Base-by-base conservation (phyloP, 2,113 vertebrate species). In the Larimichthys polyactis region DNA sequence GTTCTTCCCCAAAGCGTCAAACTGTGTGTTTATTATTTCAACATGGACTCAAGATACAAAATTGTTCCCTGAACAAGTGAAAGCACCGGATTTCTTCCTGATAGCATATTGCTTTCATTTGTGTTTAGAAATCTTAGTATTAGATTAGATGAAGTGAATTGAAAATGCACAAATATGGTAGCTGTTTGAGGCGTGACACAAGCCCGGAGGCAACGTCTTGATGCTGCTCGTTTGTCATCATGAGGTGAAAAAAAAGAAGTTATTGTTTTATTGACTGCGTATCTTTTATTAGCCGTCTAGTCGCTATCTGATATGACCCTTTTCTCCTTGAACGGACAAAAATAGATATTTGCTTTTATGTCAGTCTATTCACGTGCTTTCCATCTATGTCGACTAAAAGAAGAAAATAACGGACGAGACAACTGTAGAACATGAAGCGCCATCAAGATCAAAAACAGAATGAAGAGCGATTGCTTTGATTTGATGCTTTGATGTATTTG, bases 121-220 rank as follows among this genome's bases (percentile, higher is more conserved):
- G 51, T 60, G 52, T 66, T 32, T 32, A 58, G 52, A 32, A 62
- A 17, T 5, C 16, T 48, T 32, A 60, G 71, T 51, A 54, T 65
- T 46, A 15, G 20, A 67, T 72, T 59, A 52, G 24, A 63, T 48
- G 11, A 20, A 15, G 9, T 40, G 7, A 64, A 16, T 20, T 54
- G n/a, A 60, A 79, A 60, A 71, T 19, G 14, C 29, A 24, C 19
- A 32, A 67, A 86, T 60, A 43, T 40, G 40, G 40, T n/a, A n/a
- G 36, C 63, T 64, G 22, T 79, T 58, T 82, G 43, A 78, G 64
- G 67, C 75, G 32, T 65, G 46, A 86, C 55, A 71, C 36, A 60
- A 66, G 43, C 73, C 70, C 73, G 62, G 78, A 77, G 72, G 72
- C 85, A 65, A 65, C 54, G 63, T 75, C 59, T 71, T 71, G 63